Conservation (phyloP, 2,113 vertebrate genomes). For the Felis chaus region DNA sequence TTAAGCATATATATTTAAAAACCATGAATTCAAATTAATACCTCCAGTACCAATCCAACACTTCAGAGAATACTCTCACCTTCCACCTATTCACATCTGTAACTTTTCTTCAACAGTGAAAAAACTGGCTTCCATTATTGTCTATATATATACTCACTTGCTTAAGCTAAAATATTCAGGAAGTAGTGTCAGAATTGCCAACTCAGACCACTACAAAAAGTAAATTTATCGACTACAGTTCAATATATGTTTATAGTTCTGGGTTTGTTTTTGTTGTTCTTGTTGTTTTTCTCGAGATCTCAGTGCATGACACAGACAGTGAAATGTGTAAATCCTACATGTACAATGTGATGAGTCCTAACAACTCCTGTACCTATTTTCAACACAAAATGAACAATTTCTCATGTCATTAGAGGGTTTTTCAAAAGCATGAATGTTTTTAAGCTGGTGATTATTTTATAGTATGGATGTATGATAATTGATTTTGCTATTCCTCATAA, state of each 20-base stretch:
- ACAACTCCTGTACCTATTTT: not conserved
- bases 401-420: not conserved
- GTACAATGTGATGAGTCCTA: not conserved
- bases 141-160: not conserved
- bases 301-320: not conserved
- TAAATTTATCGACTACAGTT: not conserved
- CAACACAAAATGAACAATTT: not conserved
- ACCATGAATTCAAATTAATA: not conserved
- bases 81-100: not conserved
- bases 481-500: constrained; percentile 13
- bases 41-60: not conserved
- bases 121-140: not conserved
- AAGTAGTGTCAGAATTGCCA: not conserved
- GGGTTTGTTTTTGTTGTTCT: not conserved
- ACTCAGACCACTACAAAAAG: not conserved
- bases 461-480: not conserved
- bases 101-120: not conserved
- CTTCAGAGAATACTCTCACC: not conserved
- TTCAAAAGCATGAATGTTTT: constrained; percentile 9
- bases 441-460: constrained; percentile 1
- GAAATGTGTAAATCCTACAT: not conserved
- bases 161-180: not conserved
- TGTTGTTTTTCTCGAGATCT: not conserved
- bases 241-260: not conserved
- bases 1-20: not conserved